Evolutionary conservation across 1,140 invertebrate species (phyloP).

Genomic region (Schlechtendalia chinensis): DNA sequence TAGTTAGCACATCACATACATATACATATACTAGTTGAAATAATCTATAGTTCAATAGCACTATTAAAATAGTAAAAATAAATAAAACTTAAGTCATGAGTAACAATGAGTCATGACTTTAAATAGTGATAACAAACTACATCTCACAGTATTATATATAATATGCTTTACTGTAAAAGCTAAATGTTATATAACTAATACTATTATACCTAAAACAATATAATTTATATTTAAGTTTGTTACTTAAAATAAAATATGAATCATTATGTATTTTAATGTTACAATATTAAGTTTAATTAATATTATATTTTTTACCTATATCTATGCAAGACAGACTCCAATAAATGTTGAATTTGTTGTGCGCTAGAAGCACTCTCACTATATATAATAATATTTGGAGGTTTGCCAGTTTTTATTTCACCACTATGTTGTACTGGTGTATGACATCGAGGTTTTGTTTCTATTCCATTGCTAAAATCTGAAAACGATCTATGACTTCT

Average conservation of each 20-base stretch:
- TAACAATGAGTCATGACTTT: too few species aligned
- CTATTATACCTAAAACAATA: too few species aligned
- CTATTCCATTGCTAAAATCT: conserved; percentile 47
- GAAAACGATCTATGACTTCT: conserved; percentile 47
- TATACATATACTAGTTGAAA: not conserved
- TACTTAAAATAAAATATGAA: too few species aligned
- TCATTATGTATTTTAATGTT: too few species aligned
- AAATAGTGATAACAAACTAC: not conserved
- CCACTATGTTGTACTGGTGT: conserved; percentile 50
- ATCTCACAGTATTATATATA: not conserved
- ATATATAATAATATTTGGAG: conserved; percentile 80
- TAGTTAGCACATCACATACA: not conserved
- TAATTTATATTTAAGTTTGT: too few species aligned
- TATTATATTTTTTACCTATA: conserved; percentile 62
- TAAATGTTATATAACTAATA: not conserved
- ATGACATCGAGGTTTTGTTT: conserved; percentile 42
- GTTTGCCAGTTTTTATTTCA: conserved; percentile 59
- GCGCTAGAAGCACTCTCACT: conserved; percentile 72
- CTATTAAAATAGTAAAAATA: not conserved
- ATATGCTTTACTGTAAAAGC: not conserved
- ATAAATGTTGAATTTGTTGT: conserved; percentile 68
- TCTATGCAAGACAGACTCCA: conserved; percentile 68
- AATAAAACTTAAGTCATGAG: not conserved
- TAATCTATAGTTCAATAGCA: not conserved
- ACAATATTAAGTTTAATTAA: too few species aligned